A percentile compares a stretch with the other conserved stretches of the same genome.
These are phyloP conservation scores for Pristionchus pacificus DNA, from an alignment of 1,140 invertebrate genomes.

Conservation along the genomic window DNA sequence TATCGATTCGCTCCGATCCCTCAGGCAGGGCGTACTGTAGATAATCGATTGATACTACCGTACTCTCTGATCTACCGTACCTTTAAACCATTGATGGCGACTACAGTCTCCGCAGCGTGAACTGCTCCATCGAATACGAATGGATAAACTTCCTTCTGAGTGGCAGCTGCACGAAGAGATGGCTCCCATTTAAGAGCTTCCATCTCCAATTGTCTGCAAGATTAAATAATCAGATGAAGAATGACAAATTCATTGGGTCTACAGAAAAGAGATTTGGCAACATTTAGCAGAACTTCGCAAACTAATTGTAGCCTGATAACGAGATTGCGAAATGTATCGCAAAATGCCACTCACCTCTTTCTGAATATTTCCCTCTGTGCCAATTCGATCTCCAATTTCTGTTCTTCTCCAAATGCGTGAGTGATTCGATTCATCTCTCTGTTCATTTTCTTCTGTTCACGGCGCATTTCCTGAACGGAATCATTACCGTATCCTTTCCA, in stretches of 20 bases:
- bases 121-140: constrained; percentile 68
- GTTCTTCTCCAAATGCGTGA: constrained; percentile 45
- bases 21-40: constrained; percentile 71
- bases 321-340: no score
- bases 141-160: constrained; percentile 33
- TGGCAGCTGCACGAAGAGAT: neutral
- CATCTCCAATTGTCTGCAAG: constrained; percentile 30
- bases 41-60: no score
- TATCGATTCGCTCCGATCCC: constrained; percentile 67
- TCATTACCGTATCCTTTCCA: neutral
- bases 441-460: constrained; percentile 79
- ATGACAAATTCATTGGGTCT: no score
- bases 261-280: no score
- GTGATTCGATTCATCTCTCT: constrained; percentile 63
- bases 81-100: constrained; percentile 39
- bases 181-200: constrained; percentile 22
- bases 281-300: no score
- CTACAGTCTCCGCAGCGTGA: constrained; percentile 53
- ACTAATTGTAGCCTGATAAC: no score
- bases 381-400: constrained; percentile 61
- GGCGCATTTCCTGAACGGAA: constrained; percentile 68
- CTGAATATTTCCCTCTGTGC: constrained; percentile 62
- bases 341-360: constrained; percentile 65
- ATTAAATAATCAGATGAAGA: neutral
- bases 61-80: constrained; percentile 70